phyloP scores from a whole-genome alignment of 2,888 invertebrate species.

The Amorpha juglandis region DNA sequence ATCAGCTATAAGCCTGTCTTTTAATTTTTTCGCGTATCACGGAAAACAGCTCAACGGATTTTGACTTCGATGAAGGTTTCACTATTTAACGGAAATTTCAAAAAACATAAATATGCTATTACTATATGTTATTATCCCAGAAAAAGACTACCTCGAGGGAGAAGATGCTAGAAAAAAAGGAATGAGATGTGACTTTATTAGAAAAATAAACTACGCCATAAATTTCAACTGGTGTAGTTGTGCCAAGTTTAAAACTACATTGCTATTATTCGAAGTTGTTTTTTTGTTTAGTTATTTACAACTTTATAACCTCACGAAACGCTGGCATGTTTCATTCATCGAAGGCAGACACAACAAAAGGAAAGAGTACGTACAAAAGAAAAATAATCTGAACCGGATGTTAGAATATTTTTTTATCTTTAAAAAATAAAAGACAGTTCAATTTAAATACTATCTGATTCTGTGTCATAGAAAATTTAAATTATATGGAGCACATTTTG shows the following conservation, averaged over 20 bases:
- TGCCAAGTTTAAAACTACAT: conserved; percentile 19
- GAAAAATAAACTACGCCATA: conserved; percentile 17
- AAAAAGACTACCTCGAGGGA: no score
- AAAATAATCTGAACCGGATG: conserved; percentile 11
- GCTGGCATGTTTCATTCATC: conserved; percentile 17
- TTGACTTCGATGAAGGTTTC: no score
- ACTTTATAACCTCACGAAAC: conserved; percentile 13
- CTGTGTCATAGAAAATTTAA: neutral
- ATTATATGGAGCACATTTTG: neutral
- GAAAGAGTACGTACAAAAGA: neutral
- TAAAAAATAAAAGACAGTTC: neutral
- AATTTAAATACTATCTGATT: neutral
- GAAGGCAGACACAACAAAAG: conserved; percentile 15
- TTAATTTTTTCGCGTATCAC: no score
- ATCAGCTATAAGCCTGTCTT: no score
- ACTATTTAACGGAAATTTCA: no score
- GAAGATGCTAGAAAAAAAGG: neutral
- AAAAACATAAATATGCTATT: no score
- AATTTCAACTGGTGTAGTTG: conserved; percentile 18
- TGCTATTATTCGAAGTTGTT: neutral
- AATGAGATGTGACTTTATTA: neutral
- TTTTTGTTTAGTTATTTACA: conserved; percentile 19
- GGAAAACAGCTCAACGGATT: no score
- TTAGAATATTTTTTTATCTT: conserved; percentile 5
- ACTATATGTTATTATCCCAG: no score